Base-by-base conservation (phyloP, 2,113 vertebrate species). In the Paracanthobrama guichenoti region DNA sequence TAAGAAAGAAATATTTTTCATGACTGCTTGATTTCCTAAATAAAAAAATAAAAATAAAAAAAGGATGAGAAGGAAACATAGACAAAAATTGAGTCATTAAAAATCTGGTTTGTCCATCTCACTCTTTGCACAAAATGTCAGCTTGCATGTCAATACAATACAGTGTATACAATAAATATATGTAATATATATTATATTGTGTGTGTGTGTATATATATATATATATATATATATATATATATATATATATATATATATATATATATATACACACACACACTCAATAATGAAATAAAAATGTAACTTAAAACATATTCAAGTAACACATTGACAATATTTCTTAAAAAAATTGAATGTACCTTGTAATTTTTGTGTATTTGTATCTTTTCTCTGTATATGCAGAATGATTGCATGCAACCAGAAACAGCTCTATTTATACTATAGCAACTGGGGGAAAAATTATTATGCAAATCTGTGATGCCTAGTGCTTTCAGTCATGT, bases 1-100 rank as follows among this genome's bases (percentile, higher is more conserved):
- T 72, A 46, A 73, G 31, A 85, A 60, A n/a, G 83, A 71, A 28
- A 79, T 57, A 62, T 85, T 85, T 77, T 77, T 59, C 75, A 77
- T 77, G 75, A 77, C 31, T 42, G 53, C 53, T 77, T 16, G 6
- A 77, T 69, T 59, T 39, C 11, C 75, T 77, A 39, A 39, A 57
- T 5, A 3, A 20, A 64, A 13, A 12, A 60, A n/a, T n/a, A n/a
- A n/a, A n/a, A n/a, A n/a, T n/a, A n/a, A 1, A 48, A 50, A 50
- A 50, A 5, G 18, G 12, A 48, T 13, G 46, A 50, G 13, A 50
- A 50, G 4, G 48, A 31, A 35, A 3, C 64, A 20, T 9, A 67
- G 14, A 42, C 2, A 67, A 10, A 55, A 55, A 6, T 6, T 22
- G 18, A 42, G 35, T 22, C 4, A 69, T 39, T 69, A 2, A 39